phyloP scores from a whole-genome alignment of 2,888 invertebrate genomes.

The Ethmia dodecea region DNA sequence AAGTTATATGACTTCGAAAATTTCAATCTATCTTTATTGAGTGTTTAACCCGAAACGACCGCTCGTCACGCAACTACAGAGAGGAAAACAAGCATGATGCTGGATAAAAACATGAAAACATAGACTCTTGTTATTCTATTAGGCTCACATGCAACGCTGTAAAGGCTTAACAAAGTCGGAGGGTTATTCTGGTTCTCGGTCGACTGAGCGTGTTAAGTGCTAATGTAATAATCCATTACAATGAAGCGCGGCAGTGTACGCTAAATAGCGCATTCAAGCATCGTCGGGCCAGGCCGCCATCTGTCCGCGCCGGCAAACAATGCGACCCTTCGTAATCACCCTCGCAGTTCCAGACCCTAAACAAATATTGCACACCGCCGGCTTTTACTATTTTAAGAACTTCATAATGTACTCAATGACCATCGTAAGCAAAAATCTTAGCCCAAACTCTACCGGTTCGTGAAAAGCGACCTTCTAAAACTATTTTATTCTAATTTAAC shows the following conservation, averaged over 20 bases:
- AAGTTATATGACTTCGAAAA: slow-evolving; percentile 23
- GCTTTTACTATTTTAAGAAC: slow-evolving; percentile 25
- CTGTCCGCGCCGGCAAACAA: slow-evolving; percentile 69
- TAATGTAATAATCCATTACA: slow-evolving; percentile 78
- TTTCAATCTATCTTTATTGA: slow-evolving; percentile 39
- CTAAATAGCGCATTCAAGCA: slow-evolving; percentile 74
- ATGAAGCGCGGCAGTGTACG: slow-evolving; percentile 69
- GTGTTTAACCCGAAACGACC: slow-evolving; percentile 37
- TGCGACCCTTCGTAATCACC: slow-evolving; percentile 62
- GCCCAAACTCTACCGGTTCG: too few species aligned
- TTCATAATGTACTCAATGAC: too few species aligned
- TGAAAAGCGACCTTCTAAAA: neutral
- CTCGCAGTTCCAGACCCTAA: slow-evolving; percentile 65
- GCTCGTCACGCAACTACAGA: slow-evolving; percentile 33
- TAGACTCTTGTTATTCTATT: slow-evolving; percentile 54
- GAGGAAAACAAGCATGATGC: slow-evolving; percentile 38
- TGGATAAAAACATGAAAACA: slow-evolving; percentile 43
- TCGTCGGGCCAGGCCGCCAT: slow-evolving; percentile 43
- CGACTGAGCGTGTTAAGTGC: slow-evolving; percentile 73
- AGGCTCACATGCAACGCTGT: slow-evolving; percentile 43
- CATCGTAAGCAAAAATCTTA: too few species aligned
- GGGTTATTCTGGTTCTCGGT: slow-evolving; percentile 64
- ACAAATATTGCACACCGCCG: slow-evolving; percentile 53
- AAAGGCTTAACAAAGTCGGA: slow-evolving; percentile 53
- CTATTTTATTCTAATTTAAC: neutral